phyloP scores from a whole-genome alignment of 2,113 vertebrate species.

The Stigmatopora nigra region DNA sequence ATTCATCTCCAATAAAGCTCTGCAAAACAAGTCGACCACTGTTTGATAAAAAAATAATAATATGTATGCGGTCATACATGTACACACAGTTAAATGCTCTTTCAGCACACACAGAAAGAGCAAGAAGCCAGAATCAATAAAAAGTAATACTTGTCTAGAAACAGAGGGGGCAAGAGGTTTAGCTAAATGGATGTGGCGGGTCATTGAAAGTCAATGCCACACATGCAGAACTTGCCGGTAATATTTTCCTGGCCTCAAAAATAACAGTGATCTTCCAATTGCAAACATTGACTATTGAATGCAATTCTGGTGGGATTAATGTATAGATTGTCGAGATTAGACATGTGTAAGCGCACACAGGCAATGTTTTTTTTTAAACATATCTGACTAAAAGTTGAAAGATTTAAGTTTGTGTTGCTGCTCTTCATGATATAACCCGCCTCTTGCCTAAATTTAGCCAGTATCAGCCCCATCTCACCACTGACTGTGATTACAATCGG shows the following conservation, averaged over 20 bases:
- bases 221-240: constrained; percentile 25
- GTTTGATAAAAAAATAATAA: constrained; percentile 18
- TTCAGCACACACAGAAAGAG: constrained; percentile 43
- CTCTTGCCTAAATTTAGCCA: neutral
- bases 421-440: neutral
- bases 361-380: no score
- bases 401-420: neutral
- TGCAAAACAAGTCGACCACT: constrained; percentile 25
- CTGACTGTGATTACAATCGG: neutral
- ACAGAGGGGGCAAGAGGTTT: constrained; percentile 18
- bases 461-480: neutral
- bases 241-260: constrained; percentile 35
- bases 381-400: neutral
- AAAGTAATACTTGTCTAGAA: constrained; percentile 58
- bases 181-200: constrained; percentile 24
- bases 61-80: constrained; percentile 6
- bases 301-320: neutral
- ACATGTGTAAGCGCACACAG: neutral
- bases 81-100: constrained; percentile 5
- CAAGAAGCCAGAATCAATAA: constrained; percentile 67
- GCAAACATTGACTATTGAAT: constrained; percentile 5
- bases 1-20: constrained; percentile 28
- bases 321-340: neutral
- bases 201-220: constrained; percentile 28
- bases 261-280: constrained; percentile 10